Conservation (phyloP, 2,113 vertebrate species). For the Panthera tigris region DNA sequence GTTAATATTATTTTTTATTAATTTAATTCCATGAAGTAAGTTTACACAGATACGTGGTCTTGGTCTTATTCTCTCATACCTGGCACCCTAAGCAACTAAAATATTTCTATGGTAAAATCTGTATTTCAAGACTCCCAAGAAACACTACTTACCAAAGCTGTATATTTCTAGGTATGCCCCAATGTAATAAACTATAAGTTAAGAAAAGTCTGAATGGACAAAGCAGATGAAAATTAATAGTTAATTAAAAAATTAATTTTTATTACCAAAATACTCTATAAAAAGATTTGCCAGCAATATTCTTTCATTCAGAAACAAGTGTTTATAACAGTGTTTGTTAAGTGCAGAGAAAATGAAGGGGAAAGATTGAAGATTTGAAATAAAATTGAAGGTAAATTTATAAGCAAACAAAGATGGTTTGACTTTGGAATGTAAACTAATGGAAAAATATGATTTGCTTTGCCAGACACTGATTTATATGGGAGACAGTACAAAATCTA, state of each 20-base stretch:
- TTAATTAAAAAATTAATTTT: conserved; percentile 27
- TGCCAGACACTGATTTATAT: conserved; percentile 5
- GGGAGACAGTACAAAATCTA: conserved; percentile 7
- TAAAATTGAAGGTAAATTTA: not conserved
- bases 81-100: not conserved
- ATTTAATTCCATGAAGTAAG: not conserved
- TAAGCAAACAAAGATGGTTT: conserved; percentile 4
- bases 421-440: not conserved
- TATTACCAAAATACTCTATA: not conserved
- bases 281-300: not conserved
- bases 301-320: not conserved
- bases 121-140: not conserved
- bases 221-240: not conserved
- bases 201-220: not conserved
- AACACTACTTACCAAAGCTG: not conserved
- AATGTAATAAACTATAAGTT: conserved; percentile 13
- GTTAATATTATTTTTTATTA: not conserved
- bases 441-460: not conserved
- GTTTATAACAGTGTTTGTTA: not conserved
- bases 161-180: not conserved
- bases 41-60: not conserved
- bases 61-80: not conserved
- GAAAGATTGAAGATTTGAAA: not conserved
- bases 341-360: not conserved
- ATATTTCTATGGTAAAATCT: not conserved